Conservation (phyloP, 2,113 vertebrate genomes). For the Heterochromis multidens region DNA sequence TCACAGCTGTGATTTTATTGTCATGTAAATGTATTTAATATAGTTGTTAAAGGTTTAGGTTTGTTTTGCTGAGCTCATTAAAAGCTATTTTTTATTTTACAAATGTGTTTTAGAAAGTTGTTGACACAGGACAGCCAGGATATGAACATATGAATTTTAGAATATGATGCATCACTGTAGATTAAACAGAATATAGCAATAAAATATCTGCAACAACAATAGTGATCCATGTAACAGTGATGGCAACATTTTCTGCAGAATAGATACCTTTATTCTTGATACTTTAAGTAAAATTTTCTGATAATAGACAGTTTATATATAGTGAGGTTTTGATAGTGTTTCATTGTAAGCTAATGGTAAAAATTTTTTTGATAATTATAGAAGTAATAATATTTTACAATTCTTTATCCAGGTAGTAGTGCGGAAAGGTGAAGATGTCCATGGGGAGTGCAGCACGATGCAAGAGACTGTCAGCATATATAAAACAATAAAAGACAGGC, state of each 20-base stretch:
- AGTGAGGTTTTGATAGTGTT: too few species aligned
- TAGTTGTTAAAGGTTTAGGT: too few species aligned
- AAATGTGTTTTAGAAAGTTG: background rate
- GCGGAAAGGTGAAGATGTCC: background rate
- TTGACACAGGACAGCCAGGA: background rate
- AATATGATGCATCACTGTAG: background rate
- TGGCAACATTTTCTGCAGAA: too few species aligned
- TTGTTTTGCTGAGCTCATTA: background rate
- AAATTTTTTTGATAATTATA: background rate
- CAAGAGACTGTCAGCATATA: background rate
- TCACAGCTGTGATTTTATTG: too few species aligned
- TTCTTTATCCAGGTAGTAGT: background rate
- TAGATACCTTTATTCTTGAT: too few species aligned
- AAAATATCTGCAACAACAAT: background rate
- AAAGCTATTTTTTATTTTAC: background rate
- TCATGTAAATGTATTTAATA: too few species aligned
- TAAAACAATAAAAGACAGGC: background rate
- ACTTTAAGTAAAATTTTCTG: too few species aligned
- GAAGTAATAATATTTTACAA: background rate
- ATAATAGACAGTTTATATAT: too few species aligned
- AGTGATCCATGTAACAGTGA: too few species aligned
- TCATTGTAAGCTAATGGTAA: background rate
- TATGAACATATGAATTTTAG: background rate
- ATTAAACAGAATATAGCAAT: background rate
- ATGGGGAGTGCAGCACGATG: background rate